Percentiles rank a stretch among this genome's conserved stretches.
Conservation (phyloP, 2,888 invertebrate genomes). For the Clepsis dumicolana region DNA sequence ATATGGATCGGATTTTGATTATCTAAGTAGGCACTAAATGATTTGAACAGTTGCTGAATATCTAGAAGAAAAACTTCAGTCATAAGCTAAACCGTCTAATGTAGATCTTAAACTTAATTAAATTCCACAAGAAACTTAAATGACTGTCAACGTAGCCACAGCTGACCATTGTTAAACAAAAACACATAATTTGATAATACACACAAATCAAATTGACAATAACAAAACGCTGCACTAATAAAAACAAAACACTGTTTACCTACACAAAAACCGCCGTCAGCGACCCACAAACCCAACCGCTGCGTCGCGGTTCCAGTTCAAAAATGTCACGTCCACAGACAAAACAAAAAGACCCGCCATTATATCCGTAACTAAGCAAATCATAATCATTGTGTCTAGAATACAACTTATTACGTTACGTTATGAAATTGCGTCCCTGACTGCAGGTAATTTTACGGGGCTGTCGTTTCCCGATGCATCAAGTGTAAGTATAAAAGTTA, state of each 20-base stretch:
- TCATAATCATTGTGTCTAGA: not conserved
- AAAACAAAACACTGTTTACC: not conserved
- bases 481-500: too few relatives aligned
- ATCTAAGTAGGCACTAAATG: too few relatives aligned
- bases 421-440: not conserved
- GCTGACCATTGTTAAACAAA: not conserved
- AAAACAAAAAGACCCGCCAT: not conserved
- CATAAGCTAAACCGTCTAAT: too few relatives aligned
- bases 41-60: too few relatives aligned
- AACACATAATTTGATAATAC: too few relatives aligned
- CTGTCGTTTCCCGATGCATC: slow-evolving; percentile 21
- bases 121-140: not conserved
- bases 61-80: too few relatives aligned
- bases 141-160: not conserved
- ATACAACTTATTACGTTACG: not conserved
- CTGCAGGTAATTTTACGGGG: slow-evolving; percentile 12
- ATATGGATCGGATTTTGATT: too few relatives aligned
- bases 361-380: slow-evolving; percentile 1
- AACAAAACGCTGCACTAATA: not conserved
- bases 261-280: not conserved
- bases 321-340: slow-evolving; percentile 16
- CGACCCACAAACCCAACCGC: slow-evolving; percentile 13
- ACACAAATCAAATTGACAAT: not conserved
- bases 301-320: slow-evolving; percentile 5
- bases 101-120: not conserved